Conservation (phyloP, 2,888 invertebrate species). For the Pyrrhia umbra region DNA sequence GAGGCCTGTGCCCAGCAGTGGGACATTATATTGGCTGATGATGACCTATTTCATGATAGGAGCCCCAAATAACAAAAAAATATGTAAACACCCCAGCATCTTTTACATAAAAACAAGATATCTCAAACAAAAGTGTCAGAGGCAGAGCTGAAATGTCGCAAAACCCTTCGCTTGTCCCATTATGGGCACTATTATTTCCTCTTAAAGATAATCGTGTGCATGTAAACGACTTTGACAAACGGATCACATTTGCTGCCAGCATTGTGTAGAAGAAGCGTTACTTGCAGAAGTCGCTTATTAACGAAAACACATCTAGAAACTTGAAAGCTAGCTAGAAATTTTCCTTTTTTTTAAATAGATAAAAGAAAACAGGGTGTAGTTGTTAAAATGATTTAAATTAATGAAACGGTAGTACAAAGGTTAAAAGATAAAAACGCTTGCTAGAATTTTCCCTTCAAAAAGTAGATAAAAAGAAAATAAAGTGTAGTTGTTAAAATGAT, state of each 20-base stretch:
- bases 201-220: constrained; percentile 27
- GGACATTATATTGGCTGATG: too few species aligned
- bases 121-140: constrained; percentile 24
- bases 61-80: not conserved
- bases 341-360: too few species aligned
- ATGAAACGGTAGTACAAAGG: too few species aligned
- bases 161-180: constrained; percentile 25
- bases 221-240: constrained; percentile 48
- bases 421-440: too few species aligned
- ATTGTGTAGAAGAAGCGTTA: not conserved
- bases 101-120: constrained; percentile 29
- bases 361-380: too few species aligned
- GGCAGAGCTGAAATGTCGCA: constrained; percentile 7
- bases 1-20: too few species aligned
- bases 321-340: not conserved
- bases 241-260: constrained; percentile 12
- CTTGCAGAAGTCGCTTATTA: not conserved
- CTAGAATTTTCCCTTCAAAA: too few species aligned
- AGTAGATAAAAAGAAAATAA: too few species aligned
- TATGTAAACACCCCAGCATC: not conserved
- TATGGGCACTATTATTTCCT: constrained; percentile 29
- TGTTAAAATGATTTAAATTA: too few species aligned
- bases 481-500: too few species aligned
- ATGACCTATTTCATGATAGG: too few species aligned
- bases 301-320: not conserved